Evolutionary conservation across 2,888 invertebrate species (phyloP), one percentile per base, ranked within the genome.

Genomic region (Andrena dorsata): DNA sequence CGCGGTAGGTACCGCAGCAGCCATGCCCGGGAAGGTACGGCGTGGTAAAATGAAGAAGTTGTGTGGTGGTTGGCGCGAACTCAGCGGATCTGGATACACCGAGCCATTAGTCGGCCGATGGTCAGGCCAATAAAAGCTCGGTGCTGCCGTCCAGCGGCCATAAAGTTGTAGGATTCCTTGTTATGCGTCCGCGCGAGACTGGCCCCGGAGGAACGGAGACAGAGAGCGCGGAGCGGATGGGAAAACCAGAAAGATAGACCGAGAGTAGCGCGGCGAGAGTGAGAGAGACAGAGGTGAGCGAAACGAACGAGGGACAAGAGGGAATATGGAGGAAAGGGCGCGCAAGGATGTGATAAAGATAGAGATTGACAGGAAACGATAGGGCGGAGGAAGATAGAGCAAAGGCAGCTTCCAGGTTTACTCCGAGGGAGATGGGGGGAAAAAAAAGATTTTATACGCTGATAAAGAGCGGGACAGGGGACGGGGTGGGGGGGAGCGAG

Each of bases 121-220:
- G 86, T 70, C 83, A 85, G 87, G 85, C 90, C 90, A 91, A 91
- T 91, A 91, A 91, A 91, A 90, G 88, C 82, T 82, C 85, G 80
- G 64, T 80, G 86, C 83, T 82, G 84, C 86, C 83, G 89, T 89
- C 82, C 86, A 53, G 77, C 86, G 86, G 78, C 90, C 90, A 88
- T 92, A 92, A 92, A 92, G 87, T 91, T 90, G 85, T 85, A 87
- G 87, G 89, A 91, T 91, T 91, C 90, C 91, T 92, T 89, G 90
- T 90, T 91, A 90, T 89, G 86, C 84, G 85, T 53, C 80, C 84
- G 80, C 68, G 82, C 68, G 80, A 76, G 77, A 73, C 75, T 49
- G 66, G 32, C 23, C 80, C 51, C 49, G 63, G 41, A 58, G 63
- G 28, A 72, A 47, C 10, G n/a, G 61, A 56, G 53, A 68, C 60